Evolutionary conservation across 30 jellyfish, hydroid and myxozoan species (phyloP).

Genomic region (Pelagia noctiluca): DNA sequence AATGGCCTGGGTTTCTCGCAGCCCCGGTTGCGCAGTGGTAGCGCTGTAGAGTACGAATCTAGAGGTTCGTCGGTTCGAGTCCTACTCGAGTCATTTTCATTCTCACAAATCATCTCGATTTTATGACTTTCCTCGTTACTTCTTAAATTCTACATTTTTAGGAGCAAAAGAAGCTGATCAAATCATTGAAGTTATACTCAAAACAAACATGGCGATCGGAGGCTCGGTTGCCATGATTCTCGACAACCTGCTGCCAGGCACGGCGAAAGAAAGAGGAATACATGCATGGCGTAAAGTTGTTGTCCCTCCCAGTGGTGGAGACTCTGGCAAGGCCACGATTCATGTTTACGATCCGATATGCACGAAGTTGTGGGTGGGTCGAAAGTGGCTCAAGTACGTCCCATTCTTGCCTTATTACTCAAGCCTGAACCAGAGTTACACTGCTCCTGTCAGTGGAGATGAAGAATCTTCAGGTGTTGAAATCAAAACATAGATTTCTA

Average conservation of each 20-base stretch:
- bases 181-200: slow-evolving; percentile 69
- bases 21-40: too few species aligned
- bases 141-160: slow-evolving; percentile 5
- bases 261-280: slow-evolving; percentile 83
- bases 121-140: too few species aligned
- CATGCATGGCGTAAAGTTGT: slow-evolving; percentile 59
- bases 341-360: slow-evolving; percentile 77
- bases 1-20: too few species aligned
- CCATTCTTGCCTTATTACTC: slow-evolving; percentile 87
- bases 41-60: too few species aligned
- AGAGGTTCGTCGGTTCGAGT: too few species aligned
- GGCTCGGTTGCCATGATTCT: slow-evolving; percentile 74
- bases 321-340: slow-evolving; percentile 5
- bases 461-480: too few species aligned
- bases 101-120: too few species aligned
- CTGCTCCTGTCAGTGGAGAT: too few species aligned
- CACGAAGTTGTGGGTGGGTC: slow-evolving; percentile 39
- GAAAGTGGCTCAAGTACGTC: slow-evolving; percentile 61
- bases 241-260: slow-evolving; percentile 82
- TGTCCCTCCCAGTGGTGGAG: neutral
- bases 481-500: too few species aligned
- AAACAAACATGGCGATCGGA: slow-evolving; percentile 86
- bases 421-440: too few species aligned
- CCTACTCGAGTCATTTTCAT: too few species aligned
- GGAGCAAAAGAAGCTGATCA: slow-evolving; percentile 78